Conservation (phyloP, 1,140 invertebrate species). For the Nasonia longicornis region DNA sequence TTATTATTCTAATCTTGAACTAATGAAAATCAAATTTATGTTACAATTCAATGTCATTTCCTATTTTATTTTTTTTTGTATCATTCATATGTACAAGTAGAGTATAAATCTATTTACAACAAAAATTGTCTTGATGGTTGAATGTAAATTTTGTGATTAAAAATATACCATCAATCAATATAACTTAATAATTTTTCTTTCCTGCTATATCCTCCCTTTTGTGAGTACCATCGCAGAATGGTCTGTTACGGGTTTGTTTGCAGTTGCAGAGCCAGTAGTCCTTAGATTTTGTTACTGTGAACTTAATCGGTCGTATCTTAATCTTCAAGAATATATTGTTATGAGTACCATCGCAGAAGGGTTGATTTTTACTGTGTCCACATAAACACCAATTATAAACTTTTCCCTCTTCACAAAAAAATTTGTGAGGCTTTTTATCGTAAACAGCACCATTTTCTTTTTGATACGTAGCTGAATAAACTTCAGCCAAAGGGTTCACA, state of each 20-base stretch:
- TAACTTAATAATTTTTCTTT: not conserved
- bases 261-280: constrained; percentile 99
- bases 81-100: constrained; percentile 39
- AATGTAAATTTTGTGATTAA: constrained; percentile 48
- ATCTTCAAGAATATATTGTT: constrained; percentile 81
- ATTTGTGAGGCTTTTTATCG: constrained; percentile 91
- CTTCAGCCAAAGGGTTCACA: constrained; percentile 73
- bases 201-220: constrained; percentile 70
- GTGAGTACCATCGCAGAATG: constrained; percentile 98
- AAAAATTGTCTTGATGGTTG: constrained; percentile 40
- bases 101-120: constrained; percentile 39
- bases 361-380: constrained; percentile 91
- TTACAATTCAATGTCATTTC: constrained; percentile 45
- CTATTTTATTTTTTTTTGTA: constrained; percentile 31
- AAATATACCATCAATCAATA: constrained; percentile 42
- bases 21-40: constrained; percentile 36
- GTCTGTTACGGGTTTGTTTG: constrained; percentile 93
- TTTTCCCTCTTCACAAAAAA: constrained; percentile 81
- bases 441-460: constrained; percentile 79
- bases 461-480: constrained; percentile 74
- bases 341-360: constrained; percentile 95
- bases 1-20: constrained; percentile 23
- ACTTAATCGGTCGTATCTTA: constrained; percentile 81
- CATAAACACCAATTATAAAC: constrained; percentile 95
- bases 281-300: constrained; percentile 88